These are phyloP conservation scores for Actinia tenebrosa DNA, from an alignment of 64 coral and sea anemone species.

Conservation along the genomic window DNA sequence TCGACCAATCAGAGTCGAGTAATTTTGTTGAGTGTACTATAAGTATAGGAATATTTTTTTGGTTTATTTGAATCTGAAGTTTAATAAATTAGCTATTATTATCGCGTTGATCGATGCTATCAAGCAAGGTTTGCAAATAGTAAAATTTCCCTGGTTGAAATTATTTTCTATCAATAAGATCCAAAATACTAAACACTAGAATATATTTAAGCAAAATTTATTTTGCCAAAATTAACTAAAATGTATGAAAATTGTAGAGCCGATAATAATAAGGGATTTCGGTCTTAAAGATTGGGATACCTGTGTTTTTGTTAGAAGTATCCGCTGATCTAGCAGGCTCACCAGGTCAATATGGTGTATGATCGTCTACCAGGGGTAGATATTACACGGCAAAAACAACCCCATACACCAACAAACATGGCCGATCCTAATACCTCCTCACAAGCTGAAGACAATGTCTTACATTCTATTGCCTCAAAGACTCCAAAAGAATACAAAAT, in stretches of 20 bases:
- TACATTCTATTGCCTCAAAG: slow-evolving; percentile 57
- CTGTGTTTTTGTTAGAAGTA: neutral
- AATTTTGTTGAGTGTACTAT: no score
- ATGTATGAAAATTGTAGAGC: neutral
- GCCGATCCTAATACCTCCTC: slow-evolving; percentile 27
- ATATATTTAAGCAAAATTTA: neutral
- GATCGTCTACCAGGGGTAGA: slow-evolving; percentile 71
- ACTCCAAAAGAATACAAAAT: slow-evolving; percentile 85
- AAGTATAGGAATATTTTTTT: no score
- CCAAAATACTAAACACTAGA: no score
- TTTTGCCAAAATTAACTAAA: neutral
- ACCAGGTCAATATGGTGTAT: slow-evolving; percentile 67
- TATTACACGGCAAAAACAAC: slow-evolving; percentile 16
- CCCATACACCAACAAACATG: slow-evolving; percentile 3
- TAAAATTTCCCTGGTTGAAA: no score
- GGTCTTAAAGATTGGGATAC: neutral
- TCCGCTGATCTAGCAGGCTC: neutral
- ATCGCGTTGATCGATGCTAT: no score
- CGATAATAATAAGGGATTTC: neutral
- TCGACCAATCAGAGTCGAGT: no score
- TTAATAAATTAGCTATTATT: no score
- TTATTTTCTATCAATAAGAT: no score
- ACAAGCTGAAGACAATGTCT: slow-evolving; percentile 61
- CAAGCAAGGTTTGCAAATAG: no score
- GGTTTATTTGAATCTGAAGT: no score